Percentiles rank a stretch among this genome's conserved stretches.
These are phyloP conservation scores for Lithobates sylvaticus DNA, from an alignment of 2,797 vertebrate species.

Conservation along the genomic window DNA sequence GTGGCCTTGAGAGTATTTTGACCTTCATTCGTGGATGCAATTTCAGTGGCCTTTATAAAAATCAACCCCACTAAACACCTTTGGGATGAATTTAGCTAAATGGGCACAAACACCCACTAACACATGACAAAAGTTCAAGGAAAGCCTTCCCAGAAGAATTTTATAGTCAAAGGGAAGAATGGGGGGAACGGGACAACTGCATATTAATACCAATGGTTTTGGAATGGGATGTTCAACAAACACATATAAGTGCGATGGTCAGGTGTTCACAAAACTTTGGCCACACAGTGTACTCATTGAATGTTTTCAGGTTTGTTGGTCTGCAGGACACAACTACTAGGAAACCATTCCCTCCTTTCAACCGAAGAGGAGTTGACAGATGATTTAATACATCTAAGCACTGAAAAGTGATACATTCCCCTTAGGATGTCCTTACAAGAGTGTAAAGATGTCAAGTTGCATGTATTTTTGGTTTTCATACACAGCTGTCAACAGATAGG, in stretches of 20 bases:
- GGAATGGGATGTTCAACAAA: no score
- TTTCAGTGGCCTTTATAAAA: no score
- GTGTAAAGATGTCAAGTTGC: neutral
- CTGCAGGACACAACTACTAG: neutral
- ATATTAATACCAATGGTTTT: no score
- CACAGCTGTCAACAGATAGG: neutral
- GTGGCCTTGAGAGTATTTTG: neutral
- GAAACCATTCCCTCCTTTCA: neutral
- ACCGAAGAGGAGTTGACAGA: neutral
- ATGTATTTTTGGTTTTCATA: no score
- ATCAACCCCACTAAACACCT: no score
- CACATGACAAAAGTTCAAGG: no score
- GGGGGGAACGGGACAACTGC: no score
- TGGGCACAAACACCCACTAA: no score
- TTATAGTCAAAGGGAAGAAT: no score
- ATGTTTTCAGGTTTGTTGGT: neutral
- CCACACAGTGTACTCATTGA: neutral
- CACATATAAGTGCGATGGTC: neutral
- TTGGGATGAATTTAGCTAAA: no score
- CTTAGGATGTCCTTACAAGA: neutral
- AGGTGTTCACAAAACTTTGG: neutral
- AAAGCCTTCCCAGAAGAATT: no score
- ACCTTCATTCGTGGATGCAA: no score
- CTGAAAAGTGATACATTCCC: neutral
- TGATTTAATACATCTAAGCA: neutral